A percentile compares a stretch with the other conserved stretches of the same genome.
These are phyloP conservation scores for Crypturellus undulatus DNA, from an alignment of 2,113 vertebrate genomes.

Conservation along the genomic window DNA sequence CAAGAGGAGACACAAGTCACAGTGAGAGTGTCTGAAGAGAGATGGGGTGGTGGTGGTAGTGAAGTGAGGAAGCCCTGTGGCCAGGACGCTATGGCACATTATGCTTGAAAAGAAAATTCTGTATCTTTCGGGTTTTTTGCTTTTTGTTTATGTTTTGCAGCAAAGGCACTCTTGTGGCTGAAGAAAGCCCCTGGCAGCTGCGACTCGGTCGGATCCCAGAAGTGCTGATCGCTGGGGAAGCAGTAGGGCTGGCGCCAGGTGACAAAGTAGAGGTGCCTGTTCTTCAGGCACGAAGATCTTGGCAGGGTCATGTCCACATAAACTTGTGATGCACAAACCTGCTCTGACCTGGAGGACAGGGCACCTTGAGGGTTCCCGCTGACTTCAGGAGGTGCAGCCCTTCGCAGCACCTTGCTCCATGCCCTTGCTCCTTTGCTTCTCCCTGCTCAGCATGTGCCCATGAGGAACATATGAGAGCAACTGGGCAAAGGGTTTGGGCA, in stretches of 20 bases:
- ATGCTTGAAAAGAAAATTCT: not conserved
- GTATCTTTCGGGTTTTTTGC: rapidly evolving
- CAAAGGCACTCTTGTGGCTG: not conserved
- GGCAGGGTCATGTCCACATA: not conserved
- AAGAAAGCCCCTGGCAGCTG: not conserved
- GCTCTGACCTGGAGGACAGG: not conserved
- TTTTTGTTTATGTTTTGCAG: not conserved
- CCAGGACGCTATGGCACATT: not conserved
- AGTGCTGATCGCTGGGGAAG: not conserved
- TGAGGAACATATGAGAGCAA: not conserved
- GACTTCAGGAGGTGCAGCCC: not conserved
- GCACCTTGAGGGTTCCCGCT: rapidly evolving
- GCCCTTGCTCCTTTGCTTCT: not conserved
- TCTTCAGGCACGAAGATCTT: too few relatives aligned
- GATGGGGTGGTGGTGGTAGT: not conserved
- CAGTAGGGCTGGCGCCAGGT: not conserved
- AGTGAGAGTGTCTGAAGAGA: not conserved
- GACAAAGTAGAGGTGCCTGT: not conserved
- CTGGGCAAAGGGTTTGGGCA: not conserved
- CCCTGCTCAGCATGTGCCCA: not conserved
- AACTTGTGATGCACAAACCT: not conserved
- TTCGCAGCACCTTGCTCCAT: not conserved
- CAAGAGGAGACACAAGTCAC: not conserved
- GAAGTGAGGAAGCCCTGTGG: not conserved
- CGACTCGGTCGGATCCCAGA: not conserved